Conservation (phyloP, 2,113 vertebrate genomes). For the Misgurnus anguillicaudatus region DNA sequence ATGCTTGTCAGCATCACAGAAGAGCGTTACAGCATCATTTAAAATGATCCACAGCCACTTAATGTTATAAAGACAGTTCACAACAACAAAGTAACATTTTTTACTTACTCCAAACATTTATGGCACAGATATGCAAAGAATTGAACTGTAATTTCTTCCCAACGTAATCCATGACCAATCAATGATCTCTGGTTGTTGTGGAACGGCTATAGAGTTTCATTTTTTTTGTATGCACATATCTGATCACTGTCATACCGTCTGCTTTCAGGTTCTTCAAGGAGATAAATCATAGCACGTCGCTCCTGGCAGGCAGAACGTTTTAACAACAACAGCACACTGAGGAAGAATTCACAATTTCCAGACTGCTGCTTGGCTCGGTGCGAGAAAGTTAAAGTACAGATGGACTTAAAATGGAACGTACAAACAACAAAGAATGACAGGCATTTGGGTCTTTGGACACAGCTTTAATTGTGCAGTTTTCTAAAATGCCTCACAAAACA, state of each 20-base stretch:
- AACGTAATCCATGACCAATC: background rate
- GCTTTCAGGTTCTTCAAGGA: slow-evolving; percentile 88
- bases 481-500: slow-evolving; percentile 20
- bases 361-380: slow-evolving; percentile 25
- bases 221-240: background rate
- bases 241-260: slow-evolving; percentile 54
- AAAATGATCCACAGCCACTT: slow-evolving; percentile 31
- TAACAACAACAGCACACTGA: slow-evolving; percentile 51
- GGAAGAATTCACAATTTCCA: slow-evolving; percentile 39
- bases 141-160: background rate
- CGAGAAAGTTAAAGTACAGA: slow-evolving; percentile 16
- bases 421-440: slow-evolving; percentile 5
- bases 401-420: slow-evolving; percentile 25
- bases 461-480: slow-evolving; percentile 22
- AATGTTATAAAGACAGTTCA: slow-evolving; percentile 36
- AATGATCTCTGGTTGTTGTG: slow-evolving; percentile 3
- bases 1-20: slow-evolving; percentile 41
- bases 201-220: slow-evolving; percentile 4
- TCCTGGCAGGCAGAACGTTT: slow-evolving; percentile 48
- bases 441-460: slow-evolving; percentile 25
- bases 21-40: slow-evolving; percentile 24
- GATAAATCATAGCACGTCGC: slow-evolving; percentile 86
- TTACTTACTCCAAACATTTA: slow-evolving; percentile 31
- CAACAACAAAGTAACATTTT: slow-evolving; percentile 32
- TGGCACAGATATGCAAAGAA: background rate